A percentile compares a stretch with the other conserved stretches of the same genome.
These are phyloP conservation scores for Caiman crocodilus DNA, from an alignment of 2,797 vertebrate species.

Conservation along the genomic window DNA sequence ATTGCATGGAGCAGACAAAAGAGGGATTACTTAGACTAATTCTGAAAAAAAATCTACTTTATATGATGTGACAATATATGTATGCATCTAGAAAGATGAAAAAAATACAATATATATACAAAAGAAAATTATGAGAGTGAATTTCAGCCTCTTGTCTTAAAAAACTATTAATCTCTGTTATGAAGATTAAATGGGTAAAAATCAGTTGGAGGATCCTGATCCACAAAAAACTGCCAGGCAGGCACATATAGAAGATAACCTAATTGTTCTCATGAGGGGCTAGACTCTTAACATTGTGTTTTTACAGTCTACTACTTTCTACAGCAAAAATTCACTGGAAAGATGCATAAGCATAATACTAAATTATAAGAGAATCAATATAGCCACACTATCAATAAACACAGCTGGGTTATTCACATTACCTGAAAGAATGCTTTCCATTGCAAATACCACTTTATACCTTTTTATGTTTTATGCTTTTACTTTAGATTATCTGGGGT, in stretches of 20 bases:
- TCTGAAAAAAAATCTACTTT: background rate
- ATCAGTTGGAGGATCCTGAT: background rate
- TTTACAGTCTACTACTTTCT: background rate
- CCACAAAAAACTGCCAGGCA: accelerated
- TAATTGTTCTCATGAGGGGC: background rate
- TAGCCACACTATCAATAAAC: background rate
- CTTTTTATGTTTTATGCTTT: background rate
- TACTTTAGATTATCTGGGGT: background rate
- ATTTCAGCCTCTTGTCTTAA: background rate
- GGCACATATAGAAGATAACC: background rate
- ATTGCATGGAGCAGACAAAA: background rate
- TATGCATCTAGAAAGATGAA: background rate
- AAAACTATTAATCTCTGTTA: background rate
- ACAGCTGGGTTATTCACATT: background rate
- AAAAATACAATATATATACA: background rate
- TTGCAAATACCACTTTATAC: background rate
- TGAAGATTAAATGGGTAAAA: background rate
- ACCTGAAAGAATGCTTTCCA: background rate
- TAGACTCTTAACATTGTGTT: background rate
- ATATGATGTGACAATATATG: background rate
- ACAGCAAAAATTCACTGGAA: background rate
- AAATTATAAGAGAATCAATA: background rate
- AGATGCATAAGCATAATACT: background rate
- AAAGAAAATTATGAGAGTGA: background rate
- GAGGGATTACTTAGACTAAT: background rate